Base-by-base conservation (phyloP, 2,797 vertebrate species). In the Eulemur rubriventer region DNA sequence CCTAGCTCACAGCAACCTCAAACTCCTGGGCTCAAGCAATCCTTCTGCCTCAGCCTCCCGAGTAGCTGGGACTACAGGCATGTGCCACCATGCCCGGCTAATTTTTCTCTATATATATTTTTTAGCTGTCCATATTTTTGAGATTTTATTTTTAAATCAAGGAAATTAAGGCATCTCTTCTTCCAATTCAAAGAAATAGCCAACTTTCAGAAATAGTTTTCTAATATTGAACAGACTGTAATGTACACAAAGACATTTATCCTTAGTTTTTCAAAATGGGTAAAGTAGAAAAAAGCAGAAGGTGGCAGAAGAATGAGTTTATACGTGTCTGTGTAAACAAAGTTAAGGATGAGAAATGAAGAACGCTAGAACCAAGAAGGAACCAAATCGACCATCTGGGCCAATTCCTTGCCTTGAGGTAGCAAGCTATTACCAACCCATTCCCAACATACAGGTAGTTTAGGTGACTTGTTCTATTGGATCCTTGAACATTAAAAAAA, bases 131-230 rank as follows among this genome's bases (percentile, higher is more conserved):
- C 43, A 43, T 9, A 43, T 43, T 43, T 43, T 43, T 9, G 30
- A 69, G 11, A 59, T 63, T 87, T 80, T 79, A 43, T 80, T 72
- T 88, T 88, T 73, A 81, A 81, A 63, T 81, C 13, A 61, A 16
- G 35, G 11, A 81, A 94, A 81, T 43, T 10, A 87, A 70, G 28
- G 28, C 26, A 17, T 61, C 33, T 70, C 8, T 20, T 91, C 14
- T 84, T 22, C 41, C 33, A 94, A 79, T 59, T 73, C 24, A 92
- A 89, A 96, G 79, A 94, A 91, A 91, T 13, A 82, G 16, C 13
- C 28, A 82, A 63, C n/a, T 80, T 92, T 92, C 69, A 70, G 16
- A 93, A 94, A 78, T 22, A 30, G 63, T n/a, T 90, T 91, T 79
- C 57, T 84, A 73, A 59, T 48, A 79, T 18, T 76, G 52, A 93